Base-by-base conservation (phyloP, 2,113 vertebrate species). In the Anthoscopus minutus region DNA sequence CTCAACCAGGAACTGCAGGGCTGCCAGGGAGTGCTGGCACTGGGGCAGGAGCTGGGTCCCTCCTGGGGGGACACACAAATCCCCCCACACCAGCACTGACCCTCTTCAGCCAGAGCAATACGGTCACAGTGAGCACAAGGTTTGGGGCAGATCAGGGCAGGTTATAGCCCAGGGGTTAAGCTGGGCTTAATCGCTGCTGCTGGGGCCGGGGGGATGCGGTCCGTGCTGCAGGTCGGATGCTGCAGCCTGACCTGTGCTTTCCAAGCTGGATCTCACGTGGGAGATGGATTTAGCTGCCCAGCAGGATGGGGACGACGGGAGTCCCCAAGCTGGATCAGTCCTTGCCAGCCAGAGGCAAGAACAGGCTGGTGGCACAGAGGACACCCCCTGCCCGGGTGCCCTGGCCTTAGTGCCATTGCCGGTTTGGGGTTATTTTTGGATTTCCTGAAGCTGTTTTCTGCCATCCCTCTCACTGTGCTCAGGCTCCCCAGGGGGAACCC, bases 371-470 rank as follows among this genome's bases (percentile, higher is more conserved):
- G 82, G 45, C 54, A 24, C 30, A 11, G 82, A 58, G 61, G 33
- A 42, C 50, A 44, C 5, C 15, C 20, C 28, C 28, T 40, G 80
- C 31, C 51, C 10, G 25, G 54, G 3, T 6, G 38, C 0, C 19
- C 80, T 42, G 91, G 53, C 7, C 1, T 40, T 25, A 7, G 64
- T 67, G 60, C 76, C 72, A 12, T 3, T 74, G 94, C 66, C 13
- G 0, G 2, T 45, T 88, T 2, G 13, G 73, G 61, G 19, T 61
- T 96, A 86, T 85, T 94, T 93, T 91, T 89, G 57, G 77, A 54
- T 89, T 87, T 97, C 81, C 95, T 86, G 91, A 45, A 61, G 77
- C 90, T 84, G 91, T 81, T 95, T 89, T 72, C 42, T 58, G 88
- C 90, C 22, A 1, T 69, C 45, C 81, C 81, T 96, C 89, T 81